phyloP scores from a whole-genome alignment of 2,888 invertebrate species.

The Empis stercorea region DNA sequence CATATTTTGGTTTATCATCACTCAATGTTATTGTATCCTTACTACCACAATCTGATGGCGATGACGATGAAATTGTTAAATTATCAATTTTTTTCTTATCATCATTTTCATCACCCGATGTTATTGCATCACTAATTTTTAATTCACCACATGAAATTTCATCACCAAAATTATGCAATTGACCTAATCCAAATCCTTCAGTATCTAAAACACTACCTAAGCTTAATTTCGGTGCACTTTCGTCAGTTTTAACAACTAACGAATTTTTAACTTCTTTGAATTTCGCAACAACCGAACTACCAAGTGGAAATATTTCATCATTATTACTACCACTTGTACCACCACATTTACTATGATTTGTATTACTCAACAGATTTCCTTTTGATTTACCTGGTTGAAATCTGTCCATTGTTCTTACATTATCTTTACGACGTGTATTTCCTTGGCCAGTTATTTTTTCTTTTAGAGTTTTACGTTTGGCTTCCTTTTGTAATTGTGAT shows the following conservation, averaged over 20 bases:
- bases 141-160: constrained; percentile 25
- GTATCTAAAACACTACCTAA: constrained; percentile 70
- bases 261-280: constrained; percentile 45
- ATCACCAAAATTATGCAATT: constrained; percentile 51
- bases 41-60: not conserved
- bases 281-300: constrained; percentile 38
- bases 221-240: constrained; percentile 67
- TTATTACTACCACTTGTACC: not conserved
- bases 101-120: constrained; percentile 21
- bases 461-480: constrained; percentile 33
- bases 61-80: constrained; percentile 3
- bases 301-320: constrained; percentile 45
- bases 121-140: constrained; percentile 17
- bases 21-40: constrained; percentile 19
- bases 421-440: constrained; percentile 46
- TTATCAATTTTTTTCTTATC: constrained; percentile 10
- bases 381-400: constrained; percentile 79
- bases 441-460: constrained; percentile 33
- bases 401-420: constrained; percentile 71
- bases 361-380: constrained; percentile 65
- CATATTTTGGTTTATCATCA: constrained; percentile 3
- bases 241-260: constrained; percentile 46
- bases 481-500: constrained; percentile 34
- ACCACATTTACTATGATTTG: constrained; percentile 35
- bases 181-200: constrained; percentile 52